phyloP scores from a whole-genome alignment of 2,888 invertebrate species.

The Coronaproctus castanopsis region DNA sequence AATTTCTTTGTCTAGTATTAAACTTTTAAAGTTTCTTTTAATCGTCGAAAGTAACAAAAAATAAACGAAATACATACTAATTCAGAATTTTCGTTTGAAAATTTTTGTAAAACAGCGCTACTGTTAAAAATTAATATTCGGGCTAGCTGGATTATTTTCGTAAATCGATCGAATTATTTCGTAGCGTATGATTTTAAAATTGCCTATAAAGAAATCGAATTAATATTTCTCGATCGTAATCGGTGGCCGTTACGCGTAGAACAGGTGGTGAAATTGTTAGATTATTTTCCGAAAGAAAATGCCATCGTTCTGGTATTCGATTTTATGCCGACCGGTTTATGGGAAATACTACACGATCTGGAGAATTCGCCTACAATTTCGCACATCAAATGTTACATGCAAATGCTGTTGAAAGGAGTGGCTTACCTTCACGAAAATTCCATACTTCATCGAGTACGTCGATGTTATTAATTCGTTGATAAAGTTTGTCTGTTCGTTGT shows the following conservation, averaged over 20 bases:
- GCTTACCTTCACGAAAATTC: slow-evolving; percentile 69
- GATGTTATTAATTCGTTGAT: neutral
- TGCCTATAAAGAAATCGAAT: too few relatives aligned
- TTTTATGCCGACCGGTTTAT: slow-evolving; percentile 73
- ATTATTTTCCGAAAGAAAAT: slow-evolving; percentile 74
- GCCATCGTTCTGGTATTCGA: slow-evolving; percentile 80
- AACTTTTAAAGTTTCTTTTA: too few relatives aligned
- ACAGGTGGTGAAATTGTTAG: slow-evolving; percentile 68
- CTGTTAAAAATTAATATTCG: too few relatives aligned
- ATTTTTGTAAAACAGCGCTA: too few relatives aligned
- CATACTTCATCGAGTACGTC: slow-evolving; percentile 75
- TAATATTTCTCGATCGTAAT: too few relatives aligned
- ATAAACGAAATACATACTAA: too few relatives aligned
- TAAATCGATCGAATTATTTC: too few relatives aligned
- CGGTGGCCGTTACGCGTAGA: slow-evolving; percentile 3
- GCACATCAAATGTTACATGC: slow-evolving; percentile 64
- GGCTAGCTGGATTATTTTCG: too few relatives aligned
- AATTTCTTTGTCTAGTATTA: too few relatives aligned
- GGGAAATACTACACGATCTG: slow-evolving; percentile 52
- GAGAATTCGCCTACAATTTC: slow-evolving; percentile 45
- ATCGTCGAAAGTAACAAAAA: too few relatives aligned
- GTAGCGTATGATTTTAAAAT: too few relatives aligned
- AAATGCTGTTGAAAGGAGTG: slow-evolving; percentile 76
- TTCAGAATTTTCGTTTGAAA: too few relatives aligned
- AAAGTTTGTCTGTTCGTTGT: neutral